Percentiles rank a stretch among this genome's conserved stretches.
These are phyloP conservation scores for Lycocerus yunnanus DNA, from an alignment of 2,888 invertebrate species.

Conservation along the genomic window DNA sequence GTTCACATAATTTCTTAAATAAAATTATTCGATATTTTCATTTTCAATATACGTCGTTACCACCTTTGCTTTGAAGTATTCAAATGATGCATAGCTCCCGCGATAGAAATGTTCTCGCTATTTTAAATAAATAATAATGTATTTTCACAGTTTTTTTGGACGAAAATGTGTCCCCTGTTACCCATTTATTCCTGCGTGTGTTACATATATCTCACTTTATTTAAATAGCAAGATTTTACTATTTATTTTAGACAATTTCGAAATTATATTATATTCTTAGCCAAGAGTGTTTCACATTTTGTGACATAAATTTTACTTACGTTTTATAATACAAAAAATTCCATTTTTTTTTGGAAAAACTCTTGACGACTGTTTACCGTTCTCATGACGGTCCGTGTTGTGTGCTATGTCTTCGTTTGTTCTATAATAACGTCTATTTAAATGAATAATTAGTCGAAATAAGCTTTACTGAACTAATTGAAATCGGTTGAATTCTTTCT, in stretches of 20 bases:
- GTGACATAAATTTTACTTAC: background rate
- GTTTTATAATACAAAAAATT: background rate
- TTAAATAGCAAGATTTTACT: slow-evolving; percentile 17
- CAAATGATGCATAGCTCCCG: slow-evolving; percentile 28
- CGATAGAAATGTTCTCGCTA: slow-evolving; percentile 15
- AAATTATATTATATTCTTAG: background rate
- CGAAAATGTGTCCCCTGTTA: slow-evolving; percentile 26
- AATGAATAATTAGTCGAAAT: background rate
- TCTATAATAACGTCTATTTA: background rate
- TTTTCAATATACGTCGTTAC: slow-evolving; percentile 9
- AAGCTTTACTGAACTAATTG: background rate
- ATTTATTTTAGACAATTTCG: slow-evolving; percentile 6
- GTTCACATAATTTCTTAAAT: background rate
- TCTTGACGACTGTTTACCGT: background rate
- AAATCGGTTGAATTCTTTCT: background rate
- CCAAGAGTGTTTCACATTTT: background rate
- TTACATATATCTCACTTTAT: slow-evolving; percentile 20
- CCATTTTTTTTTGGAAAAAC: background rate
- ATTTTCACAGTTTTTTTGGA: slow-evolving; percentile 27
- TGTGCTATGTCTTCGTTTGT: background rate
- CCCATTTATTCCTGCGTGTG: slow-evolving; percentile 17
- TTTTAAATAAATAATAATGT: slow-evolving; percentile 31
- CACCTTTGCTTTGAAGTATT: slow-evolving; percentile 18
- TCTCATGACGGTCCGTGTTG: background rate
- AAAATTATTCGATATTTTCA: slow-evolving; percentile 16